Conservation (phyloP, 2,888 invertebrate species). For the Clistopyga incitator region DNA sequence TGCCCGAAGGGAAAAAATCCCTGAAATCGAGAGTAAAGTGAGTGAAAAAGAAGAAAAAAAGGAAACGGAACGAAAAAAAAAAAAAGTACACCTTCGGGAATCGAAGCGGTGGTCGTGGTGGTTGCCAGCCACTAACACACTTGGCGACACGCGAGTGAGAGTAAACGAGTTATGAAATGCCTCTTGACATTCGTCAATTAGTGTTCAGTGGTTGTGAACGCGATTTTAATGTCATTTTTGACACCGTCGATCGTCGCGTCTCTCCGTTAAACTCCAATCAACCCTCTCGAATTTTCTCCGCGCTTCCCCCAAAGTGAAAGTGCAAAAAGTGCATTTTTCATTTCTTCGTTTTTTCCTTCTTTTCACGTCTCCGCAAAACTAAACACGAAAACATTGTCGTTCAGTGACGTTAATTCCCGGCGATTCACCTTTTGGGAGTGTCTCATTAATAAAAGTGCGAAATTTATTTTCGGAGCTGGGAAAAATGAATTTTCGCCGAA, state of each 20-base stretch:
- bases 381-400: not conserved
- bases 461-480: not conserved
- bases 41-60: not conserved
- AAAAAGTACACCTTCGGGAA: conserved; percentile 36
- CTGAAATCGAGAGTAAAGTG: conserved; percentile 59
- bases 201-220: conserved; percentile 57
- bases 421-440: not conserved
- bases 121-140: conserved; percentile 44
- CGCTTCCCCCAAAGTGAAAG: conserved; percentile 21
- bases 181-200: conserved; percentile 67
- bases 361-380: conserved; percentile 16
- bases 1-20: conserved; percentile 11
- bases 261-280: not conserved
- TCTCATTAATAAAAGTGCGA: not conserved
- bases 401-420: not conserved
- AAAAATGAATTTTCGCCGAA: not conserved
- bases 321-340: conserved; percentile 16
- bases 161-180: conserved; percentile 65
- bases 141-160: conserved; percentile 49
- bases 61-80: no score
- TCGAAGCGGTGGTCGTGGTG: conserved; percentile 34
- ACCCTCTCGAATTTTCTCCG: conserved; percentile 18
- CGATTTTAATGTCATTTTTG: conserved; percentile 28
- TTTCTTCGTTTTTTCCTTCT: no score
- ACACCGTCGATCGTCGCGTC: not conserved